A percentile compares a stretch with the other conserved stretches of the same genome.
phyloP scores from a whole-genome alignment of 2,797 vertebrate genomes.

The Sebastes umbrosus region DNA sequence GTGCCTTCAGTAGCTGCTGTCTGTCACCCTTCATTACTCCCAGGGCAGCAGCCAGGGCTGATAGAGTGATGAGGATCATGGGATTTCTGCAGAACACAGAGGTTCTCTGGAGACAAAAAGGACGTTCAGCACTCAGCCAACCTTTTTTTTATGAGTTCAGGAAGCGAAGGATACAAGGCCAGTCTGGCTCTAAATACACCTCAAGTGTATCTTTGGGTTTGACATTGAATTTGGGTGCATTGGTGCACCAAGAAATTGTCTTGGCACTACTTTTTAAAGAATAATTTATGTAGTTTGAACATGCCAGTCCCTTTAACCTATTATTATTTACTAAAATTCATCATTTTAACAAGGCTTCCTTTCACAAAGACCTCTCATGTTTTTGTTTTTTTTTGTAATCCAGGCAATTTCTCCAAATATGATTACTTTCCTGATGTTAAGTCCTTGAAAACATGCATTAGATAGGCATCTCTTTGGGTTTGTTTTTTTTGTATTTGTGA shows the following conservation, averaged over 20 bases:
- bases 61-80: constrained; percentile 50
- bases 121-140: constrained; percentile 7
- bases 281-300: background rate
- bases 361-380: background rate
- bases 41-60: background rate
- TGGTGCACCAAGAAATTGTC: background rate
- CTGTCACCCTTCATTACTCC: background rate
- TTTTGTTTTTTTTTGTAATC: background rate
- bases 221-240: constrained; percentile 16
- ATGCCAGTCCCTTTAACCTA: background rate
- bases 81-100: constrained; percentile 26
- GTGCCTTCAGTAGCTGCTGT: background rate
- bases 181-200: background rate
- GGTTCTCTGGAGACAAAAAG: constrained; percentile 2
- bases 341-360: background rate
- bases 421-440: background rate
- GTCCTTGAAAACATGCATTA: background rate
- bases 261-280: background rate
- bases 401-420: background rate
- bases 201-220: background rate
- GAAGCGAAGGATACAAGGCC: constrained; percentile 7
- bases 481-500: background rate
- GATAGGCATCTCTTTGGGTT: background rate
- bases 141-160: constrained; percentile 8
- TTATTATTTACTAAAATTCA: background rate